Evolutionary conservation across 2,797 vertebrate species (phyloP).

Genomic region (Champsocephalus esox): DNA sequence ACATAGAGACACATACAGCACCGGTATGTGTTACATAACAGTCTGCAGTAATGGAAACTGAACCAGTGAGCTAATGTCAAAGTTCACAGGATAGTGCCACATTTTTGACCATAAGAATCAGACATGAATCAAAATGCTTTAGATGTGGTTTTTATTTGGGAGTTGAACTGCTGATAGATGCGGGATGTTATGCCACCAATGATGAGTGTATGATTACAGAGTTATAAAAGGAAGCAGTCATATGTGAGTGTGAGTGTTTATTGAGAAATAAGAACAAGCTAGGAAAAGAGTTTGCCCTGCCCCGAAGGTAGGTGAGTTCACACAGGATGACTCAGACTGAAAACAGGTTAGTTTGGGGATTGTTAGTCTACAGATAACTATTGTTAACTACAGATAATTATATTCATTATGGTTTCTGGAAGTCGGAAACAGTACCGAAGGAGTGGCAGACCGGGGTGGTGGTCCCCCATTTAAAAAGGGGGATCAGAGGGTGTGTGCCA

Average conservation of each 20-base stretch:
- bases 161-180: conserved; percentile 19
- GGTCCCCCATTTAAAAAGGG: too few relatives aligned
- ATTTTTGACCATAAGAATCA: conserved; percentile 10
- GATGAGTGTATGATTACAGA: conserved; percentile 80
- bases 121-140: neutral
- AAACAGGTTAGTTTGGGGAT: conserved; percentile 14
- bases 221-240: conserved; percentile 81
- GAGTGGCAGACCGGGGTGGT: too few relatives aligned
- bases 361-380: neutral
- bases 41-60: conserved; percentile 44
- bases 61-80: conserved; percentile 32
- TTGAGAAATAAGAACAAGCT: conserved; percentile 43
- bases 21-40: conserved; percentile 46
- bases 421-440: too few relatives aligned
- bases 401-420: neutral
- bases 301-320: conserved; percentile 56
- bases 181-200: conserved; percentile 59
- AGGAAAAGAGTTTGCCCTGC: conserved; percentile 39
- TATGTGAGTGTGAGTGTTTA: conserved; percentile 12
- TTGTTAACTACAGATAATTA: neutral
- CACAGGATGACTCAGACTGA: conserved; percentile 1
- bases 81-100: conserved; percentile 32
- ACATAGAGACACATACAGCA: conserved; percentile 13
- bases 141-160: conserved; percentile 12
- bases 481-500: too few relatives aligned